Percentiles rank a stretch among this genome's conserved stretches.
Evolutionary conservation across 2,888 invertebrate species (phyloP).

Genomic region (Xanthia icteritia): DNA sequence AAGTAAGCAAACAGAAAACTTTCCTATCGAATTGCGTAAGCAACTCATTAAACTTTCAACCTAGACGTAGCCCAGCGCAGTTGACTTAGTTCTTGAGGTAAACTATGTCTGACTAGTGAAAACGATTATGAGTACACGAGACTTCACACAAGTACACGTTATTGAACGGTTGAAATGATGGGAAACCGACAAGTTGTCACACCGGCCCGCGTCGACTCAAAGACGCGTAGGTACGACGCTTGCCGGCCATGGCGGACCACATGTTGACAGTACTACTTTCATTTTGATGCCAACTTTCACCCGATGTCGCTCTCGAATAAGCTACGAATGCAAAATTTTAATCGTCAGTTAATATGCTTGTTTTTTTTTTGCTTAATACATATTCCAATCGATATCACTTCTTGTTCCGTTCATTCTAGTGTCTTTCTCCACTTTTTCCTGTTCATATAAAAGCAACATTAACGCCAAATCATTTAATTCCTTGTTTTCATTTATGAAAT

Average conservation of each 20-base stretch:
- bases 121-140: constrained; percentile 42
- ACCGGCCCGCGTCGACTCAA: constrained; percentile 50
- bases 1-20: constrained; percentile 49
- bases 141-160: constrained; percentile 37
- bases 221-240: constrained; percentile 64
- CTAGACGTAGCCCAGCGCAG: constrained; percentile 18
- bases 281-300: constrained; percentile 89
- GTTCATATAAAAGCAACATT: not conserved
- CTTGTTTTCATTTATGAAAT: constrained; percentile 5
- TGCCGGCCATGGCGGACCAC: constrained; percentile 73
- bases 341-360: constrained; percentile 70
- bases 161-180: constrained; percentile 78
- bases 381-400: constrained; percentile 41
- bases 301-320: constrained; percentile 84
- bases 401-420: constrained; percentile 10
- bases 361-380: constrained; percentile 40
- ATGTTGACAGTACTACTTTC: constrained; percentile 89
- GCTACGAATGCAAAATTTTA: constrained; percentile 84
- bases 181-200: constrained; percentile 83
- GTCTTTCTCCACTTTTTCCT: constrained; percentile 7
- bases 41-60: constrained; percentile 40
- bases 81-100: constrained; percentile 36
- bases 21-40: constrained; percentile 30
- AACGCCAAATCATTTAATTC: not conserved
- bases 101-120: constrained; percentile 43